Evolutionary conservation across 2,888 invertebrate species (phyloP), one percentile per base, ranked within the genome.

Genomic region (Embidobia sp.): DNA sequence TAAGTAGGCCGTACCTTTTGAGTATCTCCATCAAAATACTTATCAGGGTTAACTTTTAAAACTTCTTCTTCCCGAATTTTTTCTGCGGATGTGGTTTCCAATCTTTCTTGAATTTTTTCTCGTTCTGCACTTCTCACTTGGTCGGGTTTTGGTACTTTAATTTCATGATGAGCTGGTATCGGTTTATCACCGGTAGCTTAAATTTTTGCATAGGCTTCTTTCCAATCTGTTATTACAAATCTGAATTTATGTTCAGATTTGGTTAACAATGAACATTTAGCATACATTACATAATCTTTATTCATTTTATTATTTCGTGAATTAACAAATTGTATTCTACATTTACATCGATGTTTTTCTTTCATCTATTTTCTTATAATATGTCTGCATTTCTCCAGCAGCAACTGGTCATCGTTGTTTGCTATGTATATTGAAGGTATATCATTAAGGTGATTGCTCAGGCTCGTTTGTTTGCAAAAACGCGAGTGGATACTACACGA

Each of bases 41-140:
- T 15, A 5, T 48, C 70, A 5, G 7, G n/a, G 15, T 66, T 13
- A 7, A 48, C 26, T 5, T 53, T 48, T 31, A 1, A 0, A 6
- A 3, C 5, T 57, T 15, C 10, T 29, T 57, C 42, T 13, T 31
- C 22, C 2, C 22, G 19, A n/a, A 59, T n/a, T 22, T 19, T 2
- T 7, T 44, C 44, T 10, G 44, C 27, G 0, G 22, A 40, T 7
- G 22, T 13, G 13, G 33, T 10, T 19, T 57, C 40, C 5, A 57
- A 16, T 11, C 15, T 7, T 29, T 55, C 16, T 19, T 51, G 57
- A 1, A 66, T 8, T 6, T 27, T 4, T 3, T 57, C 10, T 13
- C 77, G 26, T n/a, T 67, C 63, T 22, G 33, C 10, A 7, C 66
- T 53, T 16, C 35, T 35, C 11, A 59, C 3, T 46, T 49, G 46